Percentiles rank a stretch among this genome's conserved stretches.
Conservation (phyloP, 2,113 vertebrate species). For the Setophaga coronata region DNA sequence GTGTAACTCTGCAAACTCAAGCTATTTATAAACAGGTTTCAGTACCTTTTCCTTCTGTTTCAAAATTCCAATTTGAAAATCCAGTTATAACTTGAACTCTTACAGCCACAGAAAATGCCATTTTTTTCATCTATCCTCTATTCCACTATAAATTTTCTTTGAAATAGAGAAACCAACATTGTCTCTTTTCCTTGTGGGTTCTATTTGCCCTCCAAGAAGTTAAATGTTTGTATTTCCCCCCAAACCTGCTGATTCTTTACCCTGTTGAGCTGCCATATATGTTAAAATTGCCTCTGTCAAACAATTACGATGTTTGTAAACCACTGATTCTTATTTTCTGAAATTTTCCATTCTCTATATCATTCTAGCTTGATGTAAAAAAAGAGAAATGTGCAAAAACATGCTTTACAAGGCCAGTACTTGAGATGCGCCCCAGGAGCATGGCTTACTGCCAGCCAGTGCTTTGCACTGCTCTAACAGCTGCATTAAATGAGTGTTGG, state of each 20-base stretch:
- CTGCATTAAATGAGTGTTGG: background rate
- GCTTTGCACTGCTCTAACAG: background rate
- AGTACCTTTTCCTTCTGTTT: background rate
- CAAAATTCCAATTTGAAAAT: background rate
- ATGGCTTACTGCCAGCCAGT: background rate
- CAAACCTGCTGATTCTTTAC: background rate
- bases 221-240: background rate
- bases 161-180: background rate
- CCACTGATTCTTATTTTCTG: background rate
- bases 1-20: background rate
- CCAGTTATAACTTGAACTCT: background rate
- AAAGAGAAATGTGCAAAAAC: background rate
- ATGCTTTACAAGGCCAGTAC: background rate
- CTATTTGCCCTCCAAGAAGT: background rate
- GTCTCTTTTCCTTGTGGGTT: background rate
- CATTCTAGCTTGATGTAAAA: background rate
- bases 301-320: background rate
- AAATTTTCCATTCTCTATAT: background rate
- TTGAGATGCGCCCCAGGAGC: background rate
- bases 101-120: background rate
- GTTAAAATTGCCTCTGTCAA: background rate
- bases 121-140: background rate
- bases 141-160: background rate
- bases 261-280: background rate
- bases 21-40: background rate